phyloP scores from a whole-genome alignment of 2,797 vertebrate genomes.

The Danionella dracula region DNA sequence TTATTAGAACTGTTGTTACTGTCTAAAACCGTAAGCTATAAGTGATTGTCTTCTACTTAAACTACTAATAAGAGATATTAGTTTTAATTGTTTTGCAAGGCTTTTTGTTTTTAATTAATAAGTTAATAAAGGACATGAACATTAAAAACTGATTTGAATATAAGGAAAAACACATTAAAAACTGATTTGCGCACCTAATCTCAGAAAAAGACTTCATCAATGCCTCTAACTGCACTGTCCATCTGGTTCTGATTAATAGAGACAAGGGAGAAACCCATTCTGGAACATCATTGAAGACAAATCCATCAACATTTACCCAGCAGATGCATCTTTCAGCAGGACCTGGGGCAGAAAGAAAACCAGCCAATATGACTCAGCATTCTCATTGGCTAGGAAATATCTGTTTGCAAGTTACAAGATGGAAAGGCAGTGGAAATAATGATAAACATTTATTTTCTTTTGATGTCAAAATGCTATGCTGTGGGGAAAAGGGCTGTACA shows the following conservation, averaged over 20 bases:
- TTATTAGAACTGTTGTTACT: too few relatives aligned
- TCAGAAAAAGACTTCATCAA: too few relatives aligned
- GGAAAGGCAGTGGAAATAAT: conserved; percentile 42
- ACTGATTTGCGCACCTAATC: too few relatives aligned
- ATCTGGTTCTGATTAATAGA: conserved; percentile 43
- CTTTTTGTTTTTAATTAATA: too few relatives aligned
- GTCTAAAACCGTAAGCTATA: too few relatives aligned
- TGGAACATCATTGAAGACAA: conserved; percentile 63
- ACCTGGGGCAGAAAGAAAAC: conserved; percentile 56
- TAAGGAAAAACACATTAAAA: too few relatives aligned
- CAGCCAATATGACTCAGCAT: conserved; percentile 59
- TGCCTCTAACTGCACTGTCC: conserved; percentile 21
- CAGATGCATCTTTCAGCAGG: conserved; percentile 68
- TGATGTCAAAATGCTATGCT: conserved; percentile 44
- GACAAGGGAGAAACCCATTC: conserved; percentile 54
- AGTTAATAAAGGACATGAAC: too few relatives aligned
- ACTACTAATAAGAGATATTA: too few relatives aligned
- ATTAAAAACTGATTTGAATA: too few relatives aligned
- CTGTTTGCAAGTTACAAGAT: conserved; percentile 12
- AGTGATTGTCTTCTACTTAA: too few relatives aligned
- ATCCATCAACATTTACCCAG: conserved; percentile 74
- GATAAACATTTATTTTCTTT: conserved; percentile 67
- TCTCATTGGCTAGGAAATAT: conserved; percentile 49
- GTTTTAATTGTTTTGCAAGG: too few relatives aligned
- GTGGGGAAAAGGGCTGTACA: conserved; percentile 32